Base-by-base conservation (phyloP, 1,140 invertebrate species). In the Rhysida immarginata region DNA sequence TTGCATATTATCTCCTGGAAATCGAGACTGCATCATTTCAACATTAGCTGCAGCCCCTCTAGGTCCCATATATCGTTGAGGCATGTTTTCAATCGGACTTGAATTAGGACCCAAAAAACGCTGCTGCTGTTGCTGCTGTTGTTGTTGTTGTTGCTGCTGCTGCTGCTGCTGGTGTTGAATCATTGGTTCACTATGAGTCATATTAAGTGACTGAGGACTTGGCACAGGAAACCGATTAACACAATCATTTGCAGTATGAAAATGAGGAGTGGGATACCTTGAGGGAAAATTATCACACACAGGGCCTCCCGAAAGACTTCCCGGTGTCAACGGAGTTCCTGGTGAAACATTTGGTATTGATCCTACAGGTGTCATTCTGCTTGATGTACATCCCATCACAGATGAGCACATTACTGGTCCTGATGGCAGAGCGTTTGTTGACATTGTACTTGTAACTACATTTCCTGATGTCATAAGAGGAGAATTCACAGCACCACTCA, bases 181-280 rank as follows among this genome's bases (percentile, higher is more conserved):
- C 0, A 60, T 53, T 2, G 55, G 21, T 1, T 61, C 55, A n/a
- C n/a, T n/a, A 18, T 57, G 59, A 50, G 51, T 56, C 21, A 43
- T 56, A 41, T 23, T 42, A 29, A 49, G 35, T 41, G 50, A 54
- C 21, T 59, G 59, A 45, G 61, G 57, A 59, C 58, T 62, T 50
- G 60, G 59, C 27, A 51, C 53, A 21, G 62, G 53, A 46, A 65
- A 61, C 16, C 63, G 59, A 5, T 50, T 56, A n/a, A 61, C 54
- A 23, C 44, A 29, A 29, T 58, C 44, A 21, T 50, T 27, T 24
- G 14, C 27, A n/a, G 26, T 29, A 5, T 41, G 20, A 13, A 5
- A 16, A 24, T 43, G 25, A 14, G 56, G 25, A 16, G 20, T 11
- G 2, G 53, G 23, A 21, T 45, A 41, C 14, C 58, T 55, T 2